A percentile compares a stretch with the other conserved stretches of the same genome.
phyloP scores from a whole-genome alignment of 2,888 invertebrate genomes.

The Pristionchus entomophagus region DNA sequence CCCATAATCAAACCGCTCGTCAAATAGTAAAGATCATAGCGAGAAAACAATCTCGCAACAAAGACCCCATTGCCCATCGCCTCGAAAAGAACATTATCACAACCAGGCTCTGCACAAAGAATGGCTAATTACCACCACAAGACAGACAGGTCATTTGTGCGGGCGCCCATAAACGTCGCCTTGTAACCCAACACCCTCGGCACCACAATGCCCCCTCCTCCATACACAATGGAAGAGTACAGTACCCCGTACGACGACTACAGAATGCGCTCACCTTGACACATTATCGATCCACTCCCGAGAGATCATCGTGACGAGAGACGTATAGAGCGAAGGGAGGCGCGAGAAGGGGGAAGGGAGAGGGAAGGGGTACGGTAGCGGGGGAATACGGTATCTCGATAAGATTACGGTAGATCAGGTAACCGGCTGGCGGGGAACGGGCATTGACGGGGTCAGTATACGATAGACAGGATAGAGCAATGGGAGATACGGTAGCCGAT shows the following conservation, averaged over 20 bases:
- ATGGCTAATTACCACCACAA: conserved; percentile 17
- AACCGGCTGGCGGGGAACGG: conserved; percentile 42
- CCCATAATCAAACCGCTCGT: neutral
- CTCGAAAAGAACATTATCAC: no score
- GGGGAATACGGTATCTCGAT: no score
- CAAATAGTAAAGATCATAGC: no score
- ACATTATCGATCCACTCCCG: conserved; percentile 12
- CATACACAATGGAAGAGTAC: conserved; percentile 7
- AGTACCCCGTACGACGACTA: neutral
- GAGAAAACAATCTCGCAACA: no score
- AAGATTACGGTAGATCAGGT: conserved; percentile 23
- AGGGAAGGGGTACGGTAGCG: conserved; percentile 6
- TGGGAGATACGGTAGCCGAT: conserved; percentile 19
- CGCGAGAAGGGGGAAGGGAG: neutral
- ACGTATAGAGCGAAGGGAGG: neutral
- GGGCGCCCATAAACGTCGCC: neutral
- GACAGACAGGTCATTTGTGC: neutral
- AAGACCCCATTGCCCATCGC: no score
- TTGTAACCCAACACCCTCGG: neutral
- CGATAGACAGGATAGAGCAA: neutral
- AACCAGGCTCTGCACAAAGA: neutral
- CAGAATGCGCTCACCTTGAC: neutral
- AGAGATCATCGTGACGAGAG: neutral
- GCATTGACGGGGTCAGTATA: neutral
- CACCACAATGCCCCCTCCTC: no score